A percentile compares a stretch with the other conserved stretches of the same genome.
These are phyloP conservation scores for Drosophila anomelani DNA, from an alignment of 2,888 invertebrate species.

Conservation along the genomic window DNA sequence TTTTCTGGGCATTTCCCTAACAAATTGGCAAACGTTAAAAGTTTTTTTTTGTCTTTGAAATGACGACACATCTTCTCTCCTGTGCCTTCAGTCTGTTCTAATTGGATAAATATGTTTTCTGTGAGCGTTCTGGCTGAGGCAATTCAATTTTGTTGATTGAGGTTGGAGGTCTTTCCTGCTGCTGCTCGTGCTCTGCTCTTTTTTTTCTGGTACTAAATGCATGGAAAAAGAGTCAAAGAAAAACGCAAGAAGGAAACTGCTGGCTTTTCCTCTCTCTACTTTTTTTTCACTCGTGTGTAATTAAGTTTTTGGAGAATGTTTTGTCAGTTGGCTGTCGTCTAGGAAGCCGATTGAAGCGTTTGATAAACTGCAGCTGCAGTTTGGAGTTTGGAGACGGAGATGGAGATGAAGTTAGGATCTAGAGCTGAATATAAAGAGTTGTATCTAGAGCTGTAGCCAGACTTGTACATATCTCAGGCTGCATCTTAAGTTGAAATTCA, in stretches of 20 bases:
- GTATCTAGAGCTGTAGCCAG: background rate
- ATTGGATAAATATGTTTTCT: slow-evolving; percentile 32
- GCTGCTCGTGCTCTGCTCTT: background rate
- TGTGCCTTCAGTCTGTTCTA: slow-evolving; percentile 10
- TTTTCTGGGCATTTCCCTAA: background rate
- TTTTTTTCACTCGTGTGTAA: slow-evolving; percentile 16
- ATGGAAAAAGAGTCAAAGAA: slow-evolving; percentile 14
- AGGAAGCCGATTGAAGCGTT: slow-evolving; percentile 24
- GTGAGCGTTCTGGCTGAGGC: slow-evolving; percentile 7
- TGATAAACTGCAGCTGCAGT: slow-evolving; percentile 44
- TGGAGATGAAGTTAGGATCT: background rate
- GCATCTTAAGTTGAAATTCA: slow-evolving; percentile 17
- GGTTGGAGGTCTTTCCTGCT: slow-evolving; percentile 5
- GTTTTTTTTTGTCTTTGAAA: background rate
- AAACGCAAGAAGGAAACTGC: slow-evolving; percentile 14
- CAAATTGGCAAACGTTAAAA: background rate
- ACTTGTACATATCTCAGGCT: background rate
- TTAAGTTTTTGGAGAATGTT: slow-evolving; percentile 39
- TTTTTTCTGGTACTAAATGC: background rate
- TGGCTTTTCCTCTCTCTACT: background rate
- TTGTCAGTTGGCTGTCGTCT: slow-evolving; percentile 44
- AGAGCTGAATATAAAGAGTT: background rate
- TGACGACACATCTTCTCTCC: slow-evolving; percentile 1
- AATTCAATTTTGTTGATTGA: slow-evolving; percentile 38
- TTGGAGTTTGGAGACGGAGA: background rate